Evolutionary conservation across 2,888 invertebrate genomes (phyloP).

Genomic region (Pristionchus fissidentatus): DNA sequence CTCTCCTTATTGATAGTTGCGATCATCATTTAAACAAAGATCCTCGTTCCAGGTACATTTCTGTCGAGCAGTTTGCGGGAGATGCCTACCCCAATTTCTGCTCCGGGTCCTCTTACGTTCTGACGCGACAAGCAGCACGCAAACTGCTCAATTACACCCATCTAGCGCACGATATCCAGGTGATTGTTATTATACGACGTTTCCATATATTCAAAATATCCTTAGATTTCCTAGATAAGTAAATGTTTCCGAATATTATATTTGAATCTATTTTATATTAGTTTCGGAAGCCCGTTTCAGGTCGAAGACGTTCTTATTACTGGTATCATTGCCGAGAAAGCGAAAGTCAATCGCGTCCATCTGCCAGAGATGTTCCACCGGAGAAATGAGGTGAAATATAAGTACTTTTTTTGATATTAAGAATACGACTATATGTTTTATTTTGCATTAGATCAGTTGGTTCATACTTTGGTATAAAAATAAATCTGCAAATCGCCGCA

Average conservation of each 20-base stretch:
- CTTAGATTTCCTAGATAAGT: background rate
- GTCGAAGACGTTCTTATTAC: conserved; percentile 39
- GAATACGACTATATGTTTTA: background rate
- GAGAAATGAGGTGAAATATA: background rate
- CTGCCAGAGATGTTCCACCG: conserved; percentile 22
- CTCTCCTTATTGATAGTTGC: background rate
- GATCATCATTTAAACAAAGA: too few species aligned
- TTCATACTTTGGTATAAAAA: background rate
- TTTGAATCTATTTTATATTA: background rate
- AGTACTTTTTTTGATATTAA: too few species aligned
- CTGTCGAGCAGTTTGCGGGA: background rate
- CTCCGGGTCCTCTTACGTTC: conserved; percentile 7
- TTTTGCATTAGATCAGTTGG: background rate
- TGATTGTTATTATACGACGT: background rate
- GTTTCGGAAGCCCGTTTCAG: background rate
- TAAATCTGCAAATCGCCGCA: background rate
- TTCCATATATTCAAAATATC: background rate
- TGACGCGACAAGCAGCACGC: background rate
- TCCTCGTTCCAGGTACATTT: conserved; percentile 10
- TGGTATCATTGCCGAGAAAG: conserved; percentile 15
- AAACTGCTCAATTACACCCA: background rate
- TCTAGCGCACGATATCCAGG: background rate
- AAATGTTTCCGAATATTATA: background rate
- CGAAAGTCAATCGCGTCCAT: background rate
- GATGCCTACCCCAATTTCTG: conserved; percentile 14